Conservation (phyloP, 2,888 invertebrate species). For the Lypha dubia region DNA sequence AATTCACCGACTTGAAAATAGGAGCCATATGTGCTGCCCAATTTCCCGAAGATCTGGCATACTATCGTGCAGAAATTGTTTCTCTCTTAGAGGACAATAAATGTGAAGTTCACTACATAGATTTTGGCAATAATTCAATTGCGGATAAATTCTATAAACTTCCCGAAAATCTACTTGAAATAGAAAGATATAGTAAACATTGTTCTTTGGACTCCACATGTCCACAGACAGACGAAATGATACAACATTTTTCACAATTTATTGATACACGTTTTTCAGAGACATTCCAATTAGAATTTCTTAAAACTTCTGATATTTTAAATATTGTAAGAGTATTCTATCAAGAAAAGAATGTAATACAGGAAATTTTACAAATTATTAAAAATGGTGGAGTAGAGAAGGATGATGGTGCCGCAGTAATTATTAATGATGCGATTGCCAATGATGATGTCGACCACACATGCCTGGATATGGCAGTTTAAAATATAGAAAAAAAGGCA, state of each 20-base stretch:
- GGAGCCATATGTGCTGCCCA: conserved; percentile 89
- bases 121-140: conserved; percentile 87
- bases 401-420: not conserved
- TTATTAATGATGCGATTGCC: conserved; percentile 29
- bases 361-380: conserved; percentile 76
- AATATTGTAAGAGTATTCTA: conserved; percentile 80
- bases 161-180: conserved; percentile 85
- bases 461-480: not conserved
- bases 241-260: conserved; percentile 86
- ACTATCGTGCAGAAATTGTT: conserved; percentile 93
- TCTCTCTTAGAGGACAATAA: conserved; percentile 90
- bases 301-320: conserved; percentile 76
- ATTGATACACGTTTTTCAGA: conserved; percentile 86
- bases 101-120: conserved; percentile 89
- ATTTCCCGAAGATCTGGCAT: conserved; percentile 91
- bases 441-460: not conserved
- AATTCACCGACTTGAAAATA: conserved; percentile 77
- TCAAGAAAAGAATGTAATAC: conserved; percentile 80
- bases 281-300: conserved; percentile 82
- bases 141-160: conserved; percentile 85
- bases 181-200: conserved; percentile 85
- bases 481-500: not conserved
- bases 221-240: conserved; percentile 87
- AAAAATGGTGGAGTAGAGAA: conserved; percentile 48
- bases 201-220: conserved; percentile 85